Evolutionary conservation across 1,140 invertebrate genomes (phyloP).

Genomic region (Agraylea sexmaculata): DNA sequence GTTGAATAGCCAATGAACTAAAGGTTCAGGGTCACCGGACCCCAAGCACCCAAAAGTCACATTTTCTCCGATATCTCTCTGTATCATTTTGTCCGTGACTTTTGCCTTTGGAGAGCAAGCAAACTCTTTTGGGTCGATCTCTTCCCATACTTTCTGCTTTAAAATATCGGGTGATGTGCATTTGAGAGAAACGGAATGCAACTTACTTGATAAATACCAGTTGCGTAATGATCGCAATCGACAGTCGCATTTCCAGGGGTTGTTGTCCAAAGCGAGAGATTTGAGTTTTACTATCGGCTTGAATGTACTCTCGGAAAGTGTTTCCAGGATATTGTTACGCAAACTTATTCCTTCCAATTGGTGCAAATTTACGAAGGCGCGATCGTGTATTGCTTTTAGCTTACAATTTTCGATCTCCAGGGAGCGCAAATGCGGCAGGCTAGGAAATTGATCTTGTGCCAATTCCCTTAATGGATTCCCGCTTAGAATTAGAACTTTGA

Average conservation of each 20-base stretch:
- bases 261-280: conserved; percentile 58
- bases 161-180: conserved; percentile 50
- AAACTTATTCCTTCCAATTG: conserved; percentile 59
- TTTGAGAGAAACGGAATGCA: conserved; percentile 50
- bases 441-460: conserved; percentile 56
- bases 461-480: conserved; percentile 59
- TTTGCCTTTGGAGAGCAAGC: conserved; percentile 59
- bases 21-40: conserved; percentile 60
- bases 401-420: conserved; percentile 68
- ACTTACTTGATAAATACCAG: conserved; percentile 51
- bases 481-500: conserved; percentile 56
- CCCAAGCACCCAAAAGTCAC: conserved; percentile 63
- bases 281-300: conserved; percentile 54
- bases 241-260: conserved; percentile 76
- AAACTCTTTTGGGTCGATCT: conserved; percentile 53
- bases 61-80: conserved; percentile 47
- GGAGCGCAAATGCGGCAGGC: conserved; percentile 57
- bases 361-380: conserved; percentile 54
- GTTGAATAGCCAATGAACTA: conserved; percentile 64
- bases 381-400: conserved; percentile 54
- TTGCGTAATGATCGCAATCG: conserved; percentile 57
- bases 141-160: conserved; percentile 50
- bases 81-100: conserved; percentile 35
- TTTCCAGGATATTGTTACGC: conserved; percentile 54
- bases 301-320: conserved; percentile 52